Conservation (phyloP, 2,113 vertebrate species). For the Cephalopterus ornatus region DNA sequence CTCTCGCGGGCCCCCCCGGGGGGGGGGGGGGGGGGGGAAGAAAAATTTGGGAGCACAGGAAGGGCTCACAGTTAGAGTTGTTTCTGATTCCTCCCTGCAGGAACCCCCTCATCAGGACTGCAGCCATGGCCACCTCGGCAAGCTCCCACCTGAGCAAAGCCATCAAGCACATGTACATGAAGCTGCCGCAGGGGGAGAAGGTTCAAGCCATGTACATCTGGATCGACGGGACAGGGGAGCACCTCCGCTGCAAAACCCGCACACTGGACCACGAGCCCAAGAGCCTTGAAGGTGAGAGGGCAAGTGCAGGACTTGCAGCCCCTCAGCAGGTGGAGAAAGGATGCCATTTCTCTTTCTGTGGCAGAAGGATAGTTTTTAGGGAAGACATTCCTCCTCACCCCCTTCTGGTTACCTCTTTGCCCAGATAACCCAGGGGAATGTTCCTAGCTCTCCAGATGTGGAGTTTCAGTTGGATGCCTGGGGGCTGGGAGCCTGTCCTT, state of each 20-base stretch:
- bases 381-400: accelerated
- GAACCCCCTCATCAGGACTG: constrained; percentile 8
- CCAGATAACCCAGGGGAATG: accelerated
- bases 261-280: constrained; percentile 92
- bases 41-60: not conserved
- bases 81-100: constrained; percentile 11
- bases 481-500: not conserved
- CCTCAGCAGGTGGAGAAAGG: not conserved
- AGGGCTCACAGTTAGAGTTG: not conserved
- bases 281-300: constrained; percentile 84
- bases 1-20: too few species aligned
- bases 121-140: constrained; percentile 87
- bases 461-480: not conserved
- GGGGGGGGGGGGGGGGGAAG: not conserved
- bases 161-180: constrained; percentile 91
- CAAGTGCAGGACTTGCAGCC: not conserved
- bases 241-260: constrained; percentile 90
- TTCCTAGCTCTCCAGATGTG: not conserved
- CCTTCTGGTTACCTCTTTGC: not conserved
- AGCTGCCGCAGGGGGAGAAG: constrained; percentile 86
- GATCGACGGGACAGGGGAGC: constrained; percentile 92
- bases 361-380: not conserved
- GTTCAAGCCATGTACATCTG: constrained; percentile 95
- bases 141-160: constrained; percentile 89
- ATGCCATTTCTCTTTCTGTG: accelerated